Base-by-base conservation (phyloP, 2,888 invertebrate species). In the Acrobasis consociella region DNA sequence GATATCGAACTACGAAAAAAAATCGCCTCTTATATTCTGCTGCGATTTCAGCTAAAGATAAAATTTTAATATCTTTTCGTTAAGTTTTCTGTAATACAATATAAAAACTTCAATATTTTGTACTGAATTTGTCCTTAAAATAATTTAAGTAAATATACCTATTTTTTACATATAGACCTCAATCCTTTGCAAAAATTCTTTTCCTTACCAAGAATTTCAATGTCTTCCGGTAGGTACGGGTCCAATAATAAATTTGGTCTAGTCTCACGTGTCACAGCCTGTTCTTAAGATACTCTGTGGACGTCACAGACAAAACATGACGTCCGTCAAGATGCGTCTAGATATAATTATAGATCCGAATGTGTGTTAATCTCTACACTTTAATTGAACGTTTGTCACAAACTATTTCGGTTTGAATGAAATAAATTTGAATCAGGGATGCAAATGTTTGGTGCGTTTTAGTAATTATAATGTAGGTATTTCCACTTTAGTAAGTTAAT, bases 281-380 rank as follows among this genome's bases (percentile, higher is more conserved):
- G 59, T n/a, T 50, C 37, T 31, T 49, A 49, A 49, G 31, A 49
- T 49, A 31, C 15, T 31, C 31, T 31, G 16, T 16, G 38, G 59
- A 59, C 59, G 59, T 59, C 59, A 59, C 38, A 59, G 50, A 49
- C 37, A 59, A 49, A 59, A 50, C 38, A 31, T 59, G 59, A 59
- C 59, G 59, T 59, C 59, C 38, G 50, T 59, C 38, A 38, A 59
- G 59, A 59, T 59, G 59, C 59, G 59, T 38, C 59, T 59, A 59
- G 38, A 37, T 59, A 50, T 38, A 59, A 49, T 49, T 59, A 49
- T 59, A 59, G 59, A 50, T 16, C 59, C 38, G 50, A 59, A 59
- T 59, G 59, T 59, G 49, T 59, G 59, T 50, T 59, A 59, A 59
- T 59, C 16, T 59, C 59, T 50, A 49, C 50, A 50, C 49, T 59